A percentile compares a stretch with the other conserved stretches of the same genome.
These are phyloP conservation scores for Himalopsyche tibetana DNA, from an alignment of 2,888 invertebrate species.

Conservation along the genomic window DNA sequence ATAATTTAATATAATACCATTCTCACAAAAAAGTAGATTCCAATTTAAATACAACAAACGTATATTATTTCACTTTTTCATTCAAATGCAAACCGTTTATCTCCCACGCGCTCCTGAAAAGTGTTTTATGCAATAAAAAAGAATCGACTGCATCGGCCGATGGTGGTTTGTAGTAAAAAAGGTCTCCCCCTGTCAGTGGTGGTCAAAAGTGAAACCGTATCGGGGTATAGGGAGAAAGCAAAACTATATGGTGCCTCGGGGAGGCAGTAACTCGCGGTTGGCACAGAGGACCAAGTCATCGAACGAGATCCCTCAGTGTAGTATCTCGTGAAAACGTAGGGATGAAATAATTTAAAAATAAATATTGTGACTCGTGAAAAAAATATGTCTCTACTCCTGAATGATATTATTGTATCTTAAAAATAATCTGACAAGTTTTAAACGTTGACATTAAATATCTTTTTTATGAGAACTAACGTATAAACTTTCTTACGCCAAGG, in stretches of 20 bases:
- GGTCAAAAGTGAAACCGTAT: slow-evolving; percentile 61
- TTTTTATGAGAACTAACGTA: too few relatives aligned
- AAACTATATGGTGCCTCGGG: slow-evolving; percentile 56
- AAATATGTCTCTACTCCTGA: too few relatives aligned
- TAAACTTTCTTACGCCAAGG: too few relatives aligned
- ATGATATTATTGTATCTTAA: too few relatives aligned
- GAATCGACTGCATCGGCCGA: slow-evolving; percentile 36
- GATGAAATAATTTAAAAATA: not conserved
- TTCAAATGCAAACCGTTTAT: slow-evolving; percentile 33
- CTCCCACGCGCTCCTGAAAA: slow-evolving; percentile 1
- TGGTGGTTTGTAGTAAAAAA: slow-evolving; percentile 6
- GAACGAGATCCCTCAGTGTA: not conserved
- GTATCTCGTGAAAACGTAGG: not conserved
- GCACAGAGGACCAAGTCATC: slow-evolving; percentile 25
- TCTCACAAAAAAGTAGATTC: not conserved
- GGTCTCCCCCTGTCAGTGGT: slow-evolving; percentile 26
- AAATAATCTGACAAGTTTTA: not conserved
- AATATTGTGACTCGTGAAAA: too few relatives aligned
- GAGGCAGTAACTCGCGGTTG: slow-evolving; percentile 53
- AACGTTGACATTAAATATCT: too few relatives aligned
- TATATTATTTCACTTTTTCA: slow-evolving; percentile 27
- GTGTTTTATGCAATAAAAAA: slow-evolving; percentile 42
- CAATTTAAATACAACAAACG: not conserved
- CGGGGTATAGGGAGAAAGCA: slow-evolving; percentile 51
- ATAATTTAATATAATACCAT: too few relatives aligned